Base-by-base conservation (phyloP, 23 tunicate species). In the Halocynthia aurantium region DNA sequence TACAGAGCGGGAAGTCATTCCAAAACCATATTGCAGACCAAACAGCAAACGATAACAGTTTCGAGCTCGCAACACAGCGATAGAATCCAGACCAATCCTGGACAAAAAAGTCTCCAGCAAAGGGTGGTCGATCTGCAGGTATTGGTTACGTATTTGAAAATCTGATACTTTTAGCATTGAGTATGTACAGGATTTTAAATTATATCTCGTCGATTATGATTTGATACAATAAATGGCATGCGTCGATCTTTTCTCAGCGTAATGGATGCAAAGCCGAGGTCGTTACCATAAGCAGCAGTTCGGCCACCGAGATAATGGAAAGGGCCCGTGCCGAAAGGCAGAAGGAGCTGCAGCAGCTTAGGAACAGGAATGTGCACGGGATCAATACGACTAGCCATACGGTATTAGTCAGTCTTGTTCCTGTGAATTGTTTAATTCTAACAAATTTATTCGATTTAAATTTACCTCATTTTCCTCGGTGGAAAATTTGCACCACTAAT, bases 91-190 rank as follows among this genome's bases (percentile, higher is more conserved):
- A 80, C 75, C 22, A 86, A 80, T 6, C 93, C 82, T 1, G 55
- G 77, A 5, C 61, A 83, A 7, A 87, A 87, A 77, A 87, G 78
- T 49, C 60, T 87, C 10, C 93, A 87, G 31, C 82, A 87, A 67
- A 63, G 93, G 49, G 50, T 87, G 73, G 44, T 87, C 17, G 93
- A 87, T 50, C 65, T 87, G 52, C 93, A 87, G 76, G 93, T 87
- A 53, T 17, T 81, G 17, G 44, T 31, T 0, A 31, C 4, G 44
- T 31, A 0, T 31, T 1, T 31, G 44, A 31, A 31, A 31, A 31
- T 31, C 44, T 31, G 44, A 31, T 31, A 31, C 44, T 58, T 15
- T 58, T 13, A 58, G 15, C 17, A 58, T 13, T 13, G 63, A n/a
- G 17, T 58, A 1, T 58, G 63, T n/a, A 58, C 62, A 13, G 2